phyloP scores from a whole-genome alignment of 2,113 vertebrate species.

The Protomyctophum bolini region DNA sequence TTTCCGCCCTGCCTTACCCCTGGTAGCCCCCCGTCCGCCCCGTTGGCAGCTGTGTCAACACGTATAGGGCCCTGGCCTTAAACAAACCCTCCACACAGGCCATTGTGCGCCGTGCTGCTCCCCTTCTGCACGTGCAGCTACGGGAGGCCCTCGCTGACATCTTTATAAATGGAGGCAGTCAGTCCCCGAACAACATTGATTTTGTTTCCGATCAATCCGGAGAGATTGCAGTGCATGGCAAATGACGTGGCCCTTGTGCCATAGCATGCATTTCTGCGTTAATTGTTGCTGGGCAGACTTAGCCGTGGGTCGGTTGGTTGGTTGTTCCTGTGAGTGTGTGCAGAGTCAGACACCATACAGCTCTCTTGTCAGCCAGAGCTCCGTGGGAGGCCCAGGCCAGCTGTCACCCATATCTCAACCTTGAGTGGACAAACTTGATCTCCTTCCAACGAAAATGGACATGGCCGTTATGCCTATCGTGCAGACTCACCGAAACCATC shows the following conservation, averaged over 20 bases:
- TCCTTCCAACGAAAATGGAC: slow-evolving; percentile 22
- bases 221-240: slow-evolving; percentile 59
- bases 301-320: slow-evolving; percentile 4
- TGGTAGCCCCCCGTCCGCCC: slow-evolving; percentile 35
- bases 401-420: slow-evolving; percentile 51
- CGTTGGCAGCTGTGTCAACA: slow-evolving; percentile 81
- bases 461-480: not conserved
- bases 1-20: slow-evolving; percentile 48
- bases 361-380: slow-evolving; percentile 32
- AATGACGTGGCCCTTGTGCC: slow-evolving; percentile 46
- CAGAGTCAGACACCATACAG: slow-evolving; percentile 37
- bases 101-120: slow-evolving; percentile 59
- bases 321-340: slow-evolving; percentile 25
- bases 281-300: slow-evolving; percentile 71
- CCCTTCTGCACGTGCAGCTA: slow-evolving; percentile 38
- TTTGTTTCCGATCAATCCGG: slow-evolving; percentile 68
- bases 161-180: slow-evolving; percentile 69
- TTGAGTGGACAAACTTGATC: slow-evolving; percentile 34
- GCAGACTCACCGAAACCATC: not conserved
- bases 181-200: slow-evolving; percentile 73
- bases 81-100: slow-evolving; percentile 68
- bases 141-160: slow-evolving; percentile 64
- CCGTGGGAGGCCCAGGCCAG: slow-evolving; percentile 42
- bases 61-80: slow-evolving; percentile 65
- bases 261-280: slow-evolving; percentile 56